Evolutionary conservation across 2,888 invertebrate genomes (phyloP).

Genomic region (Ellobium chinense): DNA sequence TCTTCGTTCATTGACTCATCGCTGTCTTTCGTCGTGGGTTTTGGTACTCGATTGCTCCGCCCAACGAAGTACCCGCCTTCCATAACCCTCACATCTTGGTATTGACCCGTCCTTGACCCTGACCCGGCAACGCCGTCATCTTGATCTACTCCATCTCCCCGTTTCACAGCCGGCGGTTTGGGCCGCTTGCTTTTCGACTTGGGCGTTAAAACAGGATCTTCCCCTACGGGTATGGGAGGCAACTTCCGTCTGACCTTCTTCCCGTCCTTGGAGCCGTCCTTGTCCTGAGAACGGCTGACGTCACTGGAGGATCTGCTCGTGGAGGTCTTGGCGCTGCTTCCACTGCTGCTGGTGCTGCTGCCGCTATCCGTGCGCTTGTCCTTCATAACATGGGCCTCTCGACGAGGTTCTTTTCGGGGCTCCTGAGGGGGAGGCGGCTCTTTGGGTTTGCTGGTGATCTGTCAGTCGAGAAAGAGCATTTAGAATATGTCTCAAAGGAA

Average conservation of each 20-base stretch:
- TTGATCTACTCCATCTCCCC: conserved; percentile 20
- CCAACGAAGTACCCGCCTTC: conserved; percentile 21
- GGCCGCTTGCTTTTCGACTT: conserved; percentile 48
- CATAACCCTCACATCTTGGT: not conserved
- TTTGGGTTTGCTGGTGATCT: conserved; percentile 34
- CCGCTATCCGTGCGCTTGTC: conserved; percentile 55
- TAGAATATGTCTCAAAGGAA: no score
- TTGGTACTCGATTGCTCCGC: conserved; percentile 9
- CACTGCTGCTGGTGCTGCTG: conserved; percentile 43
- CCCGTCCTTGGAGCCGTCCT: conserved; percentile 42
- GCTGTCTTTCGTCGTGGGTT: conserved; percentile 26
- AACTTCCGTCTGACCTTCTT: conserved; percentile 64
- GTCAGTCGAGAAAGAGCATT: not conserved
- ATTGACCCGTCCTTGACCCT: not conserved
- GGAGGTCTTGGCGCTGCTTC: conserved; percentile 43
- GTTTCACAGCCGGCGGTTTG: conserved; percentile 43
- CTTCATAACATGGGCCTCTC: conserved; percentile 53
- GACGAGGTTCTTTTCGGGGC: conserved; percentile 10
- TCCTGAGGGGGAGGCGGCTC: conserved; percentile 2
- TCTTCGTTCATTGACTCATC: conserved; percentile 72
- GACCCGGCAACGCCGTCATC: not conserved
- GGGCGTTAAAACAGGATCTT: conserved; percentile 57
- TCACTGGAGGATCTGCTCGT: conserved; percentile 38
- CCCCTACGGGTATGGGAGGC: conserved; percentile 69
- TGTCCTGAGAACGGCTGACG: conserved; percentile 6